Percentiles rank a stretch among this genome's conserved stretches.
Evolutionary conservation across 1,140 invertebrate species (phyloP).

Genomic region (Euura lappo): DNA sequence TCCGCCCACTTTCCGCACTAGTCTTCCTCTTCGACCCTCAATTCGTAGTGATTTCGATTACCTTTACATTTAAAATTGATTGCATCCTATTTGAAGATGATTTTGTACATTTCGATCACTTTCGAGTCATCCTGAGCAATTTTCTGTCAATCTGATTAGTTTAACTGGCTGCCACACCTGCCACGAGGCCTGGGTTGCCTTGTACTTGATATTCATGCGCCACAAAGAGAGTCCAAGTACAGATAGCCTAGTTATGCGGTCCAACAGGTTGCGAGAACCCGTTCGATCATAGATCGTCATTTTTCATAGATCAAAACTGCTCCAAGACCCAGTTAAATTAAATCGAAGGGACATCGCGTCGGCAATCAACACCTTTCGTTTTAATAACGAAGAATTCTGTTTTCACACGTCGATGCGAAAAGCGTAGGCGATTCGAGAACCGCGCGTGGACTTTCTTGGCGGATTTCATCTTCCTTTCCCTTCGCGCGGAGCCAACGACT

Average conservation of each 20-base stretch:
- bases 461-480: not conserved
- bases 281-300: not conserved
- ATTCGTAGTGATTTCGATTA: too few species aligned
- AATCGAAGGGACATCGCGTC: not conserved
- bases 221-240: conserved; percentile 11
- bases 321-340: too few species aligned
- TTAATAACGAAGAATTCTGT: not conserved
- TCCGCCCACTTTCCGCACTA: too few species aligned
- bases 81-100: too few species aligned
- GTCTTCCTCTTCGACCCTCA: too few species aligned
- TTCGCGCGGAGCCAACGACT: not conserved
- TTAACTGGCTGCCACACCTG: too few species aligned
- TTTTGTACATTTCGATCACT: too few species aligned
- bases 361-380: not conserved
- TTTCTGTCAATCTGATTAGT: too few species aligned
- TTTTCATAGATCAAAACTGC: not conserved
- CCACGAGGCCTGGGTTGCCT: conserved; percentile 19
- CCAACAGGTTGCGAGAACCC: not conserved
- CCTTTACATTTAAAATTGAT: too few species aligned
- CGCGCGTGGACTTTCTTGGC: not conserved
- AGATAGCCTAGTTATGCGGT: not conserved
- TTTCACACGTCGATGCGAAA: too few species aligned
- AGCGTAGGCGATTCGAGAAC: too few species aligned
- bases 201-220: conserved; percentile 34
- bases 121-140: too few species aligned